Percentiles rank a stretch among this genome's conserved stretches.
Conservation (phyloP, 1,140 invertebrate genomes). For the Scaptodrosophila lebanonensis region DNA sequence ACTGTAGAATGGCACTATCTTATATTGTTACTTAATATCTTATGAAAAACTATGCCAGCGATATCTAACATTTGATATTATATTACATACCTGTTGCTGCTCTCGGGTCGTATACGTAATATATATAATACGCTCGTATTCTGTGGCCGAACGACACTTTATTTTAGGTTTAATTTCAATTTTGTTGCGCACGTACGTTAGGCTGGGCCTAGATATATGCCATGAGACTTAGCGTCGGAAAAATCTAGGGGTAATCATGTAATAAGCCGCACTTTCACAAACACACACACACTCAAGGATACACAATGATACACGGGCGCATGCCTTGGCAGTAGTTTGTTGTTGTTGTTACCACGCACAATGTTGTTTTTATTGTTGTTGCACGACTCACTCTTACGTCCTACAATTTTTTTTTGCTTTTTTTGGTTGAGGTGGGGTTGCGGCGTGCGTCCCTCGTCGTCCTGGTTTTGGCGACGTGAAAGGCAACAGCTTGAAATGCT, state of each 20-base stretch:
- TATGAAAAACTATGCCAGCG: slow-evolving; percentile 24
- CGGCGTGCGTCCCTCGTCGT: slow-evolving; percentile 2
- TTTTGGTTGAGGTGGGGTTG: slow-evolving; percentile 1
- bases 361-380: slow-evolving; percentile 28
- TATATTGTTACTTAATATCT: too few species aligned
- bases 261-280: slow-evolving; percentile 59
- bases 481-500: slow-evolving; percentile 73
- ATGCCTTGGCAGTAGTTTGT: not conserved
- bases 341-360: not conserved
- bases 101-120: too few species aligned
- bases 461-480: slow-evolving; percentile 30
- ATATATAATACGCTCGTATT: too few species aligned
- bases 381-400: slow-evolving; percentile 20
- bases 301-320: slow-evolving; percentile 11
- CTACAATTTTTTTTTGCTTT: slow-evolving; percentile 7
- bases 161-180: slow-evolving; percentile 72
- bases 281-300: too few species aligned
- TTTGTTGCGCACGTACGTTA: slow-evolving; percentile 55
- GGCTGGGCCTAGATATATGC: slow-evolving; percentile 9
- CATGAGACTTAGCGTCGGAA: slow-evolving; percentile 20
- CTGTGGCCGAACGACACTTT: too few species aligned
- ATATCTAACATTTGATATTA: too few species aligned
- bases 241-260: slow-evolving; percentile 48
- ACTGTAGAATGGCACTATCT: too few species aligned
- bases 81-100: too few species aligned